Conservation (phyloP, 2,888 invertebrate genomes). For the Tromatobia lineatoria region DNA sequence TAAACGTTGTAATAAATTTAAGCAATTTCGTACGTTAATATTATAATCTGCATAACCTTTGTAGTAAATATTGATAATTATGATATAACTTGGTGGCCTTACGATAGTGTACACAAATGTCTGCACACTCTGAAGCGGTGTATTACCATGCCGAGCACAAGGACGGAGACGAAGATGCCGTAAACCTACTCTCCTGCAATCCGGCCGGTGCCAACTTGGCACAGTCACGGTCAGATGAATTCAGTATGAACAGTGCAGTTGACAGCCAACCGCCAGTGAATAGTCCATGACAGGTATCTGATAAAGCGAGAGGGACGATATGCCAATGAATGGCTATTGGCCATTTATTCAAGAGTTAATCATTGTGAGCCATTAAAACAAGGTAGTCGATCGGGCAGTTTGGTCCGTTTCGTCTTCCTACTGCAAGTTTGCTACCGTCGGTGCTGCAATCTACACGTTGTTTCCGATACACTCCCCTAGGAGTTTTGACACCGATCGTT, state of each 20-base stretch:
- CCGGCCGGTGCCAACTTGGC: not conserved
- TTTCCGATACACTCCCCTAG: slow-evolving; percentile 11
- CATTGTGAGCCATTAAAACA: not conserved
- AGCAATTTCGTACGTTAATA: too few species aligned
- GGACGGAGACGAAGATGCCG: not conserved
- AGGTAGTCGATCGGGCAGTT: not conserved
- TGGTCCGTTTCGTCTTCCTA: slow-evolving; percentile 4
- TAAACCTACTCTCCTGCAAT: not conserved
- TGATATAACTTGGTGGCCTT: too few species aligned
- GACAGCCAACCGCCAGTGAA: not conserved
- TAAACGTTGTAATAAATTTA: too few species aligned
- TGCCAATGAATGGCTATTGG: not conserved
- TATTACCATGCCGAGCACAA: not conserved
- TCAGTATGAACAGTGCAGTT: not conserved
- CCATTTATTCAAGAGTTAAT: not conserved
- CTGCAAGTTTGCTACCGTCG: not conserved
- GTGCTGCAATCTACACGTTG: slow-evolving; percentile 29
- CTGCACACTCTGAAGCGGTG: not conserved
- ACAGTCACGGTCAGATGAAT: not conserved
- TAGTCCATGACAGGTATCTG: not conserved
- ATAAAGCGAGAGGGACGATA: not conserved
- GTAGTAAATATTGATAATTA: too few species aligned
- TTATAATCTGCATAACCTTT: too few species aligned
- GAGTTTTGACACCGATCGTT: slow-evolving; percentile 29
- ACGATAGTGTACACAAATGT: too few species aligned